phyloP scores from a whole-genome alignment of 2,113 vertebrate species.

The Colossoma macropomum region DNA sequence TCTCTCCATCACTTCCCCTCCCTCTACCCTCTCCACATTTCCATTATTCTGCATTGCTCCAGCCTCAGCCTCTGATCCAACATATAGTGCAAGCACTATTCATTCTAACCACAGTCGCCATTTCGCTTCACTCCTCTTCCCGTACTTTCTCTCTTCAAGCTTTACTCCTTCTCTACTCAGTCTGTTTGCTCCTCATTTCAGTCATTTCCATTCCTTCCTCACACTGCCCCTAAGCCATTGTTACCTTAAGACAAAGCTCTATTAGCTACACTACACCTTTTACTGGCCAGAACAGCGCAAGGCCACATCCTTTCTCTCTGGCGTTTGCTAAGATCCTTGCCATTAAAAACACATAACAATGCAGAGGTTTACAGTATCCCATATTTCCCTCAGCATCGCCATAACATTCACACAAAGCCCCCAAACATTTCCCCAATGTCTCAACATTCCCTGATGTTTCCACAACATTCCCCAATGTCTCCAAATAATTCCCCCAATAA shows the following conservation, averaged over 20 bases:
- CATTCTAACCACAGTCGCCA: background rate
- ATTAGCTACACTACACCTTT: slow-evolving; percentile 73
- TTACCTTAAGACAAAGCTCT: slow-evolving; percentile 71
- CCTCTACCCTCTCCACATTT: background rate
- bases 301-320: background rate
- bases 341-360: background rate
- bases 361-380: background rate
- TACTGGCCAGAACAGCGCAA: slow-evolving; percentile 43
- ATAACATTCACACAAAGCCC: too few species aligned
- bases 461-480: too few species aligned
- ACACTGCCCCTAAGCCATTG: slow-evolving; percentile 65
- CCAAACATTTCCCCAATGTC: background rate
- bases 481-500: background rate
- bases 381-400: too few species aligned
- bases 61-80: background rate
- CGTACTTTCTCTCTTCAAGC: background rate
- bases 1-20: background rate
- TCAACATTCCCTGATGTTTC: too few species aligned
- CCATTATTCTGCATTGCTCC: background rate
- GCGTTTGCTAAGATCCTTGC: background rate
- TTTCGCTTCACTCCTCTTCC: background rate
- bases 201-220: background rate
- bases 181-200: background rate
- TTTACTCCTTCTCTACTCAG: background rate
- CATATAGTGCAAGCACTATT: background rate